Conservation (phyloP, 2,888 invertebrate species). For the Cordylochernes scorpioides region DNA sequence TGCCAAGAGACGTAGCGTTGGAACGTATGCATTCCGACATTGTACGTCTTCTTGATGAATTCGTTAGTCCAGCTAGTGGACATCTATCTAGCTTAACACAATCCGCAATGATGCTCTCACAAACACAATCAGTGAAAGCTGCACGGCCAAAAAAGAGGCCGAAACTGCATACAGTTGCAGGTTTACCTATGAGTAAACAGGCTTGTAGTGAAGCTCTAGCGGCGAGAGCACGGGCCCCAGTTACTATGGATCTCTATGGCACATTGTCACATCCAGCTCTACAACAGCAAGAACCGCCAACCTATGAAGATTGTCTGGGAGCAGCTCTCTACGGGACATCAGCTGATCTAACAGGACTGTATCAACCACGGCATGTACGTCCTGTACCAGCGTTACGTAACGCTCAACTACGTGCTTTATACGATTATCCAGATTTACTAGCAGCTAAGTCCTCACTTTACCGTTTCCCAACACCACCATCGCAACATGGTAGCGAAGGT, state of each 20-base stretch:
- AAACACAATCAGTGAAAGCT: slow-evolving; percentile 7
- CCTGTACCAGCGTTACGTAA: too few species aligned
- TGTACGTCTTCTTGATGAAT: slow-evolving; percentile 64
- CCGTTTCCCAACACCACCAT: slow-evolving; percentile 54
- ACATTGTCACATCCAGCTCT: too few species aligned
- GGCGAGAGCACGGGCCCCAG: too few species aligned
- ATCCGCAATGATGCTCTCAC: slow-evolving; percentile 7
- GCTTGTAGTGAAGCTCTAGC: too few species aligned
- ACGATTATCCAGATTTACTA: too few species aligned
- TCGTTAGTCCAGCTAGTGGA: slow-evolving; percentile 27
- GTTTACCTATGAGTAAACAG: too few species aligned
- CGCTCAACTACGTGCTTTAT: too few species aligned
- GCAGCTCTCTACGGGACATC: slow-evolving; percentile 8
- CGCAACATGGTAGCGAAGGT: slow-evolving; percentile 38
- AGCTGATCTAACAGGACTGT: too few species aligned
- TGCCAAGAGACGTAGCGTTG: slow-evolving; percentile 73
- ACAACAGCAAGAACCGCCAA: too few species aligned
- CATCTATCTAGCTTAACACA: slow-evolving; percentile 8
- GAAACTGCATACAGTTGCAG: slow-evolving; percentile 10
- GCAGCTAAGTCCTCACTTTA: too few species aligned
- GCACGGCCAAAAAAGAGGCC: slow-evolving; percentile 11
- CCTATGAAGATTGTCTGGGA: slow-evolving; percentile 69
- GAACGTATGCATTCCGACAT: slow-evolving; percentile 79
- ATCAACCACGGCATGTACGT: too few species aligned
- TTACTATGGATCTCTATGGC: too few species aligned